Conservation (phyloP, 2,113 vertebrate species). For the Tragelaphus imberbis region DNA sequence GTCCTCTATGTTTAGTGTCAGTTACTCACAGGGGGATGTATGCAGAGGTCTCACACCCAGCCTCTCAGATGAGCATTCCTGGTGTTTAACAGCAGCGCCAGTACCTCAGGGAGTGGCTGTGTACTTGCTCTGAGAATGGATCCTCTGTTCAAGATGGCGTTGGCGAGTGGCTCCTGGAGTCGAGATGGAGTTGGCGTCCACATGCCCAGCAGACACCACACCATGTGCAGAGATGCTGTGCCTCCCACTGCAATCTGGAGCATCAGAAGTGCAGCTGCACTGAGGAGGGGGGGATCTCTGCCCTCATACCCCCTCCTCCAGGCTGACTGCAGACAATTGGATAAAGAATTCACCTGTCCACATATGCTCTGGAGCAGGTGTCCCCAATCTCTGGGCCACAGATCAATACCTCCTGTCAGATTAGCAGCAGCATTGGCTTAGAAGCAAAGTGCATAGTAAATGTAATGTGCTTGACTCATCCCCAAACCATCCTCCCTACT, state of each 20-base stretch:
- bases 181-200: background rate
- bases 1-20: no score
- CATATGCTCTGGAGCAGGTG: background rate
- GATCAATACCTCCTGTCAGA: background rate
- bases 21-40: background rate
- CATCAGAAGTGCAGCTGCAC: background rate
- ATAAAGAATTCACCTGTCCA: background rate
- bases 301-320: background rate
- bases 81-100: fast-evolving
- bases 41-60: background rate
- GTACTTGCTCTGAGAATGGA: background rate
- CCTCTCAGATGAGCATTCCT: background rate
- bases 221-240: fast-evolving
- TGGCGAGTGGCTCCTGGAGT: background rate
- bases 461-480: background rate
- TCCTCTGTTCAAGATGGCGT: background rate
- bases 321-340: background rate
- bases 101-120: background rate
- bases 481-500: background rate
- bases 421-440: background rate
- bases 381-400: background rate
- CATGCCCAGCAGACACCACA: background rate
- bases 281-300: background rate
- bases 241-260: background rate
- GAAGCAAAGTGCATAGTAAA: background rate